Evolutionary conservation across 2,113 vertebrate genomes (phyloP), one percentile per base, ranked within the genome.

Genomic region (Otolemur garnettii): DNA sequence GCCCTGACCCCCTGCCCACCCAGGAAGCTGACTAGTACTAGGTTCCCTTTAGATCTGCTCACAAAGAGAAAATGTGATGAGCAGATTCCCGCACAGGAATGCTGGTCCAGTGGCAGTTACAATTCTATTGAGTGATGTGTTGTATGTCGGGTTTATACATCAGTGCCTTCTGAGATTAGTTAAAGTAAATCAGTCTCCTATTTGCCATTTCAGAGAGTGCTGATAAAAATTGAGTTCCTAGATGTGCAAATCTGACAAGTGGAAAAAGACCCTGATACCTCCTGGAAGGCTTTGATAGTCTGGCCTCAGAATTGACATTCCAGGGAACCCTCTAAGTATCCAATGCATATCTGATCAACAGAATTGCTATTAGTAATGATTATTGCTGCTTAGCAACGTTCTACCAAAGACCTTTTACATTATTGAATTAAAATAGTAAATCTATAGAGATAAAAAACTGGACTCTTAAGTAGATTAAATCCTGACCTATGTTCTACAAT

Each of bases 101-200:
- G 45, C 64, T 60, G 22, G 78, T 17, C 7, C 57, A 13, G 18
- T 22, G 57, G 13, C 24, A 28, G 50, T 33, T 55, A 45, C 15
- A 38, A 85, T 74, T 94, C 60, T 55, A 14, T 17, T 5, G n/a
- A 87, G 35, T 13, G 60, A 62, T 33, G 50, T 1, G 4, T 22
- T 85, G 45, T 82, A 53, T 69, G n/a, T 78, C 1, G 2, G 55
- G 33, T 79, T 91, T 68, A 75, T 45, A 22, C 53, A 66, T 64
- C 60, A 42, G 30, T 71, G 35, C 12, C 64, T 66, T 82, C 45
- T 0, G 7, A 86, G 79, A 50, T 35, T 64, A 53, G 45, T 64
- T 87, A 35, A 83, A 89, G 53, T 60, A 91, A 90, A 87, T 74
- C 53, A 62, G 64, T 55, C 55, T 96, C 42, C 79, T 80, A 22